Conservation (phyloP, 2,797 vertebrate genomes). For the Mionectes olivaceus region DNA sequence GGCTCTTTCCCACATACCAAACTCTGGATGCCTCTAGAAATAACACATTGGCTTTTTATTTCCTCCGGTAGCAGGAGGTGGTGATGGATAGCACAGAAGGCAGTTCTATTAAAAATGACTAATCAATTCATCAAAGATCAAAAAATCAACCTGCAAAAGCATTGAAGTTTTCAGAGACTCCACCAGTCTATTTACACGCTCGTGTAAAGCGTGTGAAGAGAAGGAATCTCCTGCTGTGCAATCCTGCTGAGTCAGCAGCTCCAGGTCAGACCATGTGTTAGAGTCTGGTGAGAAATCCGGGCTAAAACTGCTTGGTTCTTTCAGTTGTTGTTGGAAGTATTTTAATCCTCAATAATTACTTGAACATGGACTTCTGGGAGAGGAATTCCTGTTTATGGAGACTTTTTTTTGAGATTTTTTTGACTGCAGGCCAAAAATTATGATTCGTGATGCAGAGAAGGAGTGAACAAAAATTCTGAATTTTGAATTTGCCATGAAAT, state of each 20-base stretch:
- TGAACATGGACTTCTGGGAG: neutral
- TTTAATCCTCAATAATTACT: neutral
- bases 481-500: neutral
- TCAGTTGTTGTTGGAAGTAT: neutral
- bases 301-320: neutral
- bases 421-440: neutral
- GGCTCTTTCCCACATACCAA: neutral
- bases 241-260: neutral
- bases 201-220: rapidly evolving
- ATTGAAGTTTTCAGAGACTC: neutral
- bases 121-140: neutral
- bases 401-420: neutral
- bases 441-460: neutral
- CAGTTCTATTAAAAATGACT: neutral
- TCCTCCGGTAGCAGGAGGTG: neutral
- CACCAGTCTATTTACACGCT: neutral
- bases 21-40: neutral
- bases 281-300: neutral
- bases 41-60: neutral
- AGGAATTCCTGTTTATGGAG: neutral
- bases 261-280: neutral
- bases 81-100: neutral
- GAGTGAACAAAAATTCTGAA: neutral
- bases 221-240: neutral
- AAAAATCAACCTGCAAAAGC: neutral